phyloP scores from a whole-genome alignment of 2,113 vertebrate genomes.

The Paratilapia polleni region DNA sequence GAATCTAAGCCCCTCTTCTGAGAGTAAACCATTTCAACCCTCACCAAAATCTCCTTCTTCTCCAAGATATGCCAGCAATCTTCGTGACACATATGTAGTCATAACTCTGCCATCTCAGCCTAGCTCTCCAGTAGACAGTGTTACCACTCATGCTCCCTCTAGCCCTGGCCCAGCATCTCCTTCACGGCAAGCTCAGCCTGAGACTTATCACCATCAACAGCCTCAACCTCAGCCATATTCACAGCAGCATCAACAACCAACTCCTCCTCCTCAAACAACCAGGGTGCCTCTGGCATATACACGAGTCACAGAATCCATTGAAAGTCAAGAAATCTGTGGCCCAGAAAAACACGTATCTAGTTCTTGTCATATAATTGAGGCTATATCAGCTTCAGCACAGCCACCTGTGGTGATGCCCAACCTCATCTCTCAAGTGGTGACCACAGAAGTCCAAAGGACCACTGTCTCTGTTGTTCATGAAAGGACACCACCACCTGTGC shows the following conservation, averaged over 20 bases:
- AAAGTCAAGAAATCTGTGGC: conserved; percentile 83
- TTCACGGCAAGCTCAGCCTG: conserved; percentile 73
- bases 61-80: conserved; percentile 87
- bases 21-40: conserved; percentile 81
- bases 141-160: conserved; percentile 85
- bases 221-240: conserved; percentile 59
- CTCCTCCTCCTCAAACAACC: conserved; percentile 74
- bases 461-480: conserved; percentile 83
- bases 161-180: conserved; percentile 82
- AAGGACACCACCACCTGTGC: conserved; percentile 72
- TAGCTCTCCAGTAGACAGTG: conserved; percentile 90
- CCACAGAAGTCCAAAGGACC: conserved; percentile 84
- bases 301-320: conserved; percentile 83
- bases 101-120: conserved; percentile 98
- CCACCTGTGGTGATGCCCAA: conserved; percentile 76
- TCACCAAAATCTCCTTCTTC: conserved; percentile 93
- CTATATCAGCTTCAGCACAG: conserved; percentile 80
- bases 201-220: conserved; percentile 63
- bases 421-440: conserved; percentile 83
- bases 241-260: conserved; percentile 62
- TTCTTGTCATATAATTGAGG: conserved; percentile 83
- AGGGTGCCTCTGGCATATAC: conserved; percentile 83
- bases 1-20: conserved; percentile 88
- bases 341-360: conserved; percentile 82
- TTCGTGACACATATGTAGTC: conserved; percentile 94